A percentile compares a stretch with the other conserved stretches of the same genome.
phyloP scores from a whole-genome alignment of 1,140 invertebrate species.

The Brachionus asplanchnoidis region DNA sequence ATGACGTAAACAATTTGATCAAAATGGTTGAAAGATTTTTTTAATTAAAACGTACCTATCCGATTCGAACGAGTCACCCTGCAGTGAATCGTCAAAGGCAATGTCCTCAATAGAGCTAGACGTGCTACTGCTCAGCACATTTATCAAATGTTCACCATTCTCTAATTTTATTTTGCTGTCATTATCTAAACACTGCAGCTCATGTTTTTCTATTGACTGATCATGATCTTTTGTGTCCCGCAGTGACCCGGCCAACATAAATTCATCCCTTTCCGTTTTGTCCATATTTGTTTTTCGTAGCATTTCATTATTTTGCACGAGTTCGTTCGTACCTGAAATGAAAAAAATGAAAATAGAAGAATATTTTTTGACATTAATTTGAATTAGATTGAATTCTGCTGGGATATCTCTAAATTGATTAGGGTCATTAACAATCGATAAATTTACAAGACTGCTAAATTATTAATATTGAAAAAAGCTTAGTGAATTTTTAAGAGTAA shows the following conservation, averaged over 20 bases:
- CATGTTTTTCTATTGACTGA: not conserved
- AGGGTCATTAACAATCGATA: not conserved
- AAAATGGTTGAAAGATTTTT: not conserved
- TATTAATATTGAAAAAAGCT: not conserved
- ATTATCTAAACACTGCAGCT: not conserved
- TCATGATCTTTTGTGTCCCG: not conserved
- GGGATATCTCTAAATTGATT: not conserved
- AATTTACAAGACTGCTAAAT: not conserved
- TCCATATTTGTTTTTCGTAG: not conserved
- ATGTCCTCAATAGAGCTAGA: constrained; percentile 37
- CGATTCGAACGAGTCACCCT: constrained; percentile 36
- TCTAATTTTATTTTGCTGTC: not conserved
- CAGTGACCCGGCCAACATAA: not conserved
- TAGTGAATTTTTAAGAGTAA: not conserved
- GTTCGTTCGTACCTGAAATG: not conserved
- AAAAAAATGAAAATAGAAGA: not conserved
- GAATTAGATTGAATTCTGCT: not conserved
- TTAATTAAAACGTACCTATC: constrained; percentile 34
- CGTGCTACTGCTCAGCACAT: constrained; percentile 22
- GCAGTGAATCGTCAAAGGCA: constrained; percentile 7
- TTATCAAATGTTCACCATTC: not conserved
- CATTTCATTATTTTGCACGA: not conserved
- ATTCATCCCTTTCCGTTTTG: not conserved
- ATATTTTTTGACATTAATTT: not conserved
- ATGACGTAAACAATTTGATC: not conserved